These are phyloP conservation scores for Ciconia nigra DNA, from an alignment of 2,797 vertebrate genomes.

Conservation along the genomic window DNA sequence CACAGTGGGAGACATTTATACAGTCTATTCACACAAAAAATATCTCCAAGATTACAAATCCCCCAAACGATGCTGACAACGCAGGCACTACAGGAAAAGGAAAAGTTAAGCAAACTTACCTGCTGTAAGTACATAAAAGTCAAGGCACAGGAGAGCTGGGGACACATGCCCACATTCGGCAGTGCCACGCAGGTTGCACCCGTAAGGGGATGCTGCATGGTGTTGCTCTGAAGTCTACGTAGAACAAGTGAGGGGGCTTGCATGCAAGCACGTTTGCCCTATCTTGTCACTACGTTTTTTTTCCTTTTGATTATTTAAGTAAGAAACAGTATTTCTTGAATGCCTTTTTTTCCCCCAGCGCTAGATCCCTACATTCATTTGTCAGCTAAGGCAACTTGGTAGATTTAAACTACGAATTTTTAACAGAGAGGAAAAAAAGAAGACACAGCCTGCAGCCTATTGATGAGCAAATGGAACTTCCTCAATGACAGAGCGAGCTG, in stretches of 20 bases:
- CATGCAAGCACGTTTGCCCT: conserved; percentile 75
- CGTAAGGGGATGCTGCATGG: conserved; percentile 93
- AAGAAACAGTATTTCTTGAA: conserved; percentile 12
- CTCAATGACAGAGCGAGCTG: conserved; percentile 73
- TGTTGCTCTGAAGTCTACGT: conserved; percentile 81
- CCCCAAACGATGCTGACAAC: conserved; percentile 35
- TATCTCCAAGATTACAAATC: neutral
- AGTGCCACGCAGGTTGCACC: conserved; percentile 94
- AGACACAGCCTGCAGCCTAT: conserved; percentile 72
- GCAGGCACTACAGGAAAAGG: conserved; percentile 12
- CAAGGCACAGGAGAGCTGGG: conserved; percentile 95
- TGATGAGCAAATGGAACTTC: conserved; percentile 76
- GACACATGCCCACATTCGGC: conserved; percentile 93
- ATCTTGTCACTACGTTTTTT: conserved; percentile 68
- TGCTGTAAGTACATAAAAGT: conserved; percentile 99
- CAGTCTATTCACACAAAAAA: conserved; percentile 29
- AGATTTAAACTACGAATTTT: conserved; percentile 57
- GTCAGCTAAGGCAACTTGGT: conserved; percentile 76
- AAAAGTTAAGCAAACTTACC: conserved; percentile 81
- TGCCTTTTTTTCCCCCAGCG: neutral
- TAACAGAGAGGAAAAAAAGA: conserved; percentile 14
- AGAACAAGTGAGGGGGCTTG: conserved; percentile 78
- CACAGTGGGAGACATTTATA: conserved; percentile 21
- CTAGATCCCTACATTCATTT: conserved; percentile 64
- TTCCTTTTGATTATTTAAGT: conserved; percentile 67